Percentiles rank a stretch among this genome's conserved stretches.
Conservation (phyloP, 2,797 vertebrate genomes). For the Salmo trutta region DNA sequence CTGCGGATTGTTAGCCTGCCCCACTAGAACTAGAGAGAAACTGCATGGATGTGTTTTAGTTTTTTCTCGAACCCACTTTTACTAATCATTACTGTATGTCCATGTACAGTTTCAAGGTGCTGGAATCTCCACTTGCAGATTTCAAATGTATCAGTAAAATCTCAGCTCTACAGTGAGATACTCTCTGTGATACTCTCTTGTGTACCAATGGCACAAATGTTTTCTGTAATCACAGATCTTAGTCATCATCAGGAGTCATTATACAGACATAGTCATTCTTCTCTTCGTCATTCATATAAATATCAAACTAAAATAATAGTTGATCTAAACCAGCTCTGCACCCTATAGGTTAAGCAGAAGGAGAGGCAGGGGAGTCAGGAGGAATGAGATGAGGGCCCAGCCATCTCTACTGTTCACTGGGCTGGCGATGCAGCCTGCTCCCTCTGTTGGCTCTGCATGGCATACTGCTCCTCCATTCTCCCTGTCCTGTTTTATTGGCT, state of each 20-base stretch:
- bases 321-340: background rate
- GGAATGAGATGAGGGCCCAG: no score
- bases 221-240: background rate
- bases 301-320: background rate
- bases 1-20: no score
- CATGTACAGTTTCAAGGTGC: no score
- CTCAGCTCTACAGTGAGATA: no score
- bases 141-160: no score
- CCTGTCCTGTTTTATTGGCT: background rate
- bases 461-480: background rate
- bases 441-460: background rate
- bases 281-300: background rate
- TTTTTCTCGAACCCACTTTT: no score
- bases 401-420: background rate
- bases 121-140: no score
- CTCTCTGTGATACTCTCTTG: no score
- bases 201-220: background rate
- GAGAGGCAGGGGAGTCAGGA: background rate
- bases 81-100: no score
- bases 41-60: background rate
- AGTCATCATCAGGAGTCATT: background rate
- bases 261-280: background rate
- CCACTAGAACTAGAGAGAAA: no score
- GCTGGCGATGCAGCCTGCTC: background rate
- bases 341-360: background rate